phyloP scores from a whole-genome alignment of 35 echinoderm and acorn worm species.

The Chiridota heheva region DNA sequence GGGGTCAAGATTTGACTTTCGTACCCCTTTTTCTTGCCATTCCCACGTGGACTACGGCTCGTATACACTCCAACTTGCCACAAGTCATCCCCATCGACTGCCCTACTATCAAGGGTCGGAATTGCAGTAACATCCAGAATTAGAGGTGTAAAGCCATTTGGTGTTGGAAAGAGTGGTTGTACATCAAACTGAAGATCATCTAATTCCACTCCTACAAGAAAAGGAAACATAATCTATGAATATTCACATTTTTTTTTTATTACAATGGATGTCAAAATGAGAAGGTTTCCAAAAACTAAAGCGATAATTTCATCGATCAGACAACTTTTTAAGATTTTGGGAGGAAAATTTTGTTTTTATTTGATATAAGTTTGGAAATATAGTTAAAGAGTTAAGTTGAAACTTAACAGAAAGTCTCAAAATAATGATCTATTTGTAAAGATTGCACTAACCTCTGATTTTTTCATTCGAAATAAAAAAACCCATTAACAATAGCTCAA shows the following conservation, averaged over 20 bases:
- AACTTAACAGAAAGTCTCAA: no score
- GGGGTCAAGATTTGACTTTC: constrained; percentile 70
- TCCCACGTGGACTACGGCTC: constrained; percentile 60
- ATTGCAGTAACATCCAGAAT: constrained; percentile 38
- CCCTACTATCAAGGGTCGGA: constrained; percentile 54
- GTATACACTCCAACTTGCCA: constrained; percentile 77
- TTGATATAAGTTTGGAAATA: no score
- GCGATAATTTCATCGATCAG: no score
- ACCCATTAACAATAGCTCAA: no score
- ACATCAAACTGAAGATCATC: constrained; percentile 26
- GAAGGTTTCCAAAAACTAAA: not conserved
- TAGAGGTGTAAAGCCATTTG: constrained; percentile 45
- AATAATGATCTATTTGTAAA: no score
- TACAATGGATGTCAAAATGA: not conserved
- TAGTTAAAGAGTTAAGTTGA: no score
- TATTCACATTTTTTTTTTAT: constrained; percentile 8
- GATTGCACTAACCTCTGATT: no score
- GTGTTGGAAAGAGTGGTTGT: constrained; percentile 18
- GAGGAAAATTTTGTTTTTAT: no score
- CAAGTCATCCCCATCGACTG: constrained; percentile 44
- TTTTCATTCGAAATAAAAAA: no score
- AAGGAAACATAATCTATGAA: not conserved
- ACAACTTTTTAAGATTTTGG: no score
- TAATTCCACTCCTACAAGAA: constrained; percentile 3
- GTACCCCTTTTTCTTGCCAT: constrained; percentile 63